Percentiles rank a stretch among this genome's conserved stretches.
phyloP scores from a whole-genome alignment of 1,140 invertebrate species.

The Bombyx mori region DNA sequence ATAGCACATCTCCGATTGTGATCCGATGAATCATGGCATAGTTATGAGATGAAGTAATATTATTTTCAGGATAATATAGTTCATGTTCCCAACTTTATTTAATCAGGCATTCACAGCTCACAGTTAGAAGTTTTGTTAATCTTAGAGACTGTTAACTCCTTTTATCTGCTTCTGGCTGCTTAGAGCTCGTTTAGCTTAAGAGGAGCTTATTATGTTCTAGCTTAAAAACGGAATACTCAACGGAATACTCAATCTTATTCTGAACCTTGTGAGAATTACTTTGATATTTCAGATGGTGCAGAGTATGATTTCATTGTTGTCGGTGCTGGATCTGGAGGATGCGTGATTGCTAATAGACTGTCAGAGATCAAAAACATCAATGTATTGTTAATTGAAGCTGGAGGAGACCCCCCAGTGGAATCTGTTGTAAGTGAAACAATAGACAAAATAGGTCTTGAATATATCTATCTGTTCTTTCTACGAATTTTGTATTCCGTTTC shows the following conservation, averaged over 20 bases:
- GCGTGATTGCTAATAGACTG: constrained; percentile 13
- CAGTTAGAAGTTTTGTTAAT: background rate
- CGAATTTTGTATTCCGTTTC: background rate
- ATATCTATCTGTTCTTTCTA: background rate
- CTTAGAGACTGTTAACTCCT: background rate
- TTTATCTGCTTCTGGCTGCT: background rate
- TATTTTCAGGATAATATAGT: no score
- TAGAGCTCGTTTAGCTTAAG: no score
- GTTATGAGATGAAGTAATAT: no score
- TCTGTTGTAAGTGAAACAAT: constrained; percentile 1
- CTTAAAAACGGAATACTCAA: background rate
- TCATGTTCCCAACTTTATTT: no score
- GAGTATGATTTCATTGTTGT: constrained; percentile 3
- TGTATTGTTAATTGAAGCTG: constrained; percentile 14
- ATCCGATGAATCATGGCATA: no score
- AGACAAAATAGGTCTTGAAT: background rate
- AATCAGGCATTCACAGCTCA: no score
- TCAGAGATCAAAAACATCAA: constrained; percentile 7
- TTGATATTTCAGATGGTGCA: background rate
- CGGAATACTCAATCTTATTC: background rate
- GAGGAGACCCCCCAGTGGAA: constrained; percentile 10
- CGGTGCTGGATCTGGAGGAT: constrained; percentile 13
- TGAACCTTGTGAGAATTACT: background rate
- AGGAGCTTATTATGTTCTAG: background rate
- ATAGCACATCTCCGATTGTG: no score